Evolutionary conservation across 2,888 invertebrate species (phyloP), one percentile per base, ranked within the genome.

Genomic region (Galerucella nymphaeae): DNA sequence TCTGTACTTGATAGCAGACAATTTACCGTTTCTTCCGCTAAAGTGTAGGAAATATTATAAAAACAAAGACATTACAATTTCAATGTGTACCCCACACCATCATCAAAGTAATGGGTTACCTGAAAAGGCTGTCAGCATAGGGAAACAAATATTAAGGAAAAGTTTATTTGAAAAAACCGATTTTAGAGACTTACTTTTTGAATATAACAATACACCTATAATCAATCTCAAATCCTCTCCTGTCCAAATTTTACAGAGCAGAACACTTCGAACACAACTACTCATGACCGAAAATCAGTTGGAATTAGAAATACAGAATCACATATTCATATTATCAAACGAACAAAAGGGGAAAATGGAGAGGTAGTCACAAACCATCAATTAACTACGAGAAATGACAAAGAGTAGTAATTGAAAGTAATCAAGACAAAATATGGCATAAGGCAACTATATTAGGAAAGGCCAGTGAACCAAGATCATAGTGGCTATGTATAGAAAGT

Each of bases 61-160:
- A 50, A 55, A 70, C 20, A 75, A 79, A 67, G 77, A 79, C 57
- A 78, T 78, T 13, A 73, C 73, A 14, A 71, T 79, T 42, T 20
- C 78, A 62, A 65, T 70, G 30, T 64, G 72, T 23, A 23, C 23
- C 23, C 23, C 23, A 23, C 23, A 23, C 23, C 23, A 23, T 45
- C 74, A 76, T 48, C 70, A 74, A 70, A 74, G 74, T 58, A 80
- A 79, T 63, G 77, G 79, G 4, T 50, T 78, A 55, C 1, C 42
- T 0, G 42, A 42, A 42, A 42, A 42, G 3, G 42, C 42, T 42
- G 42, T 42, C 42, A 42, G 45, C 63, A 79, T 79, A 38, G 66
- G 69, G 0, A 75, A 80, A 76, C 76, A 77, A 65, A 80, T 80
- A 59, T 76, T 82, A 67, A 61, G 72, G 30, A 80, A 78, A 70